Conservation (phyloP, 2,113 vertebrate species). For the Triplophysa rosa region DNA sequence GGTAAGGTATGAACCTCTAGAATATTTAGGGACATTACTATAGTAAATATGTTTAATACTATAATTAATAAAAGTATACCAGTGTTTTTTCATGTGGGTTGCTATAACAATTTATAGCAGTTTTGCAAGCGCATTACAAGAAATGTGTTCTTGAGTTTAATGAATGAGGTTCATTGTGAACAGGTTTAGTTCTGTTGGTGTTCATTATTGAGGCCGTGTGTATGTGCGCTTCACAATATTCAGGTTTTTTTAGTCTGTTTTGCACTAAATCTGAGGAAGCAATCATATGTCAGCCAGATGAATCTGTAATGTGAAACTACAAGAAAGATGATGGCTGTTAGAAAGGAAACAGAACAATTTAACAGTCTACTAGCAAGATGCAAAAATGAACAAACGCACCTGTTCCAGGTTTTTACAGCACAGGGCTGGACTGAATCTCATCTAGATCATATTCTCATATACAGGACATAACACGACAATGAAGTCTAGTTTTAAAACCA, state of each 20-base stretch:
- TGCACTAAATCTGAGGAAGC: constrained; percentile 76
- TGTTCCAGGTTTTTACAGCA: neutral
- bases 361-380: neutral
- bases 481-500: too few species aligned
- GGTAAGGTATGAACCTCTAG: too few species aligned
- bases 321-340: constrained; percentile 37
- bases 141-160: too few species aligned
- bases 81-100: too few species aligned
- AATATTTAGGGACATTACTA: too few species aligned
- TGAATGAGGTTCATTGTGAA: neutral
- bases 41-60: too few species aligned
- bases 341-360: neutral
- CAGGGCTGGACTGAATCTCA: neutral
- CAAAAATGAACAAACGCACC: neutral
- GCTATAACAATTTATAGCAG: too few species aligned
- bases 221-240: constrained; percentile 51
- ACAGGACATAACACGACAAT: too few species aligned
- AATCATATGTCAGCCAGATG: constrained; percentile 62
- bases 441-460: neutral
- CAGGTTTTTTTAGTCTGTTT: constrained; percentile 62
- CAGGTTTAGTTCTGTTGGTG: neutral
- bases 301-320: constrained; percentile 51
- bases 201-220: neutral
- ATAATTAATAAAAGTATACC: too few species aligned
- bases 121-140: too few species aligned